Evolutionary conservation across 1,140 invertebrate genomes (phyloP).

Genomic region (Macrobrachium nipponense): DNA sequence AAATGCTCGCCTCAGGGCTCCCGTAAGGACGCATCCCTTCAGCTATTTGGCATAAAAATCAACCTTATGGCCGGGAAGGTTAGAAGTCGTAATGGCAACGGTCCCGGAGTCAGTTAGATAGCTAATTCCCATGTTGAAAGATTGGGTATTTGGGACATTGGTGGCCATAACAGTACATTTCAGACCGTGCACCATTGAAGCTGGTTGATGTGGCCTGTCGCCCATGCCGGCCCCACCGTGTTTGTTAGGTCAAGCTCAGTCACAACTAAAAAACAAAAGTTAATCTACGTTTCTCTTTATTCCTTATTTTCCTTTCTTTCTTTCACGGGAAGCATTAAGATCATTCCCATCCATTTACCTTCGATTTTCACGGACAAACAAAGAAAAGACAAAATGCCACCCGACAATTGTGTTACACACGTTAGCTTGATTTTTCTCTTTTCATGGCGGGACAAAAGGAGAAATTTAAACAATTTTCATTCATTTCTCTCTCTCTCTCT

Average conservation of each 20-base stretch:
- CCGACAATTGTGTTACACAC: too few species aligned
- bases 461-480: too few species aligned
- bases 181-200: constrained; percentile 57
- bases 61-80: constrained; percentile 49
- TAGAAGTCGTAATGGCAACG: constrained; percentile 44
- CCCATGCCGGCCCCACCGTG: constrained; percentile 21
- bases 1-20: constrained; percentile 59
- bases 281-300: background rate
- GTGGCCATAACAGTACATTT: constrained; percentile 64
- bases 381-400: too few species aligned
- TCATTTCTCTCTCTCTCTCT: background rate
- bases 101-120: constrained; percentile 45
- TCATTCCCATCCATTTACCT: constrained; percentile 12
- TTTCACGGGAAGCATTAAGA: background rate
- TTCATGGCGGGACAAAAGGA: too few species aligned
- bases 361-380: background rate
- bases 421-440: too few species aligned
- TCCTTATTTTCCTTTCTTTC: background rate
- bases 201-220: constrained; percentile 57
- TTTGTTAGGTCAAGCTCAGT: constrained; percentile 42
- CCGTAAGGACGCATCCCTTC: constrained; percentile 46
- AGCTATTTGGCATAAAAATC: constrained; percentile 45
- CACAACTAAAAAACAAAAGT: constrained; percentile 12
- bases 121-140: constrained; percentile 61
- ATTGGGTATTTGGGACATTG: constrained; percentile 64